Base-by-base conservation (phyloP, 1,140 invertebrate genomes). In the Drosophila ercepeae region DNA sequence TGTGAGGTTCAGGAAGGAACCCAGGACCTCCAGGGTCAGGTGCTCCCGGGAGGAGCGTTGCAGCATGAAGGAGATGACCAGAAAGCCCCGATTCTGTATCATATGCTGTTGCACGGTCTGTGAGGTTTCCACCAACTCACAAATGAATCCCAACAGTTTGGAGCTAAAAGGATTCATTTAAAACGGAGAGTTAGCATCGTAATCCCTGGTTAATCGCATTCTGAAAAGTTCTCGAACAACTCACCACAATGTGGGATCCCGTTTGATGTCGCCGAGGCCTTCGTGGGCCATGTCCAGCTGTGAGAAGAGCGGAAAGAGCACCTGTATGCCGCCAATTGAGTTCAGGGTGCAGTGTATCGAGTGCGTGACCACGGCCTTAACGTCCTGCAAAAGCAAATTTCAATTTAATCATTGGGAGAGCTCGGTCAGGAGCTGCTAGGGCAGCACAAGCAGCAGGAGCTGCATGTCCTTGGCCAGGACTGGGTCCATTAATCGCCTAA, bases 321-420 rank as follows among this genome's bases (percentile, higher is more conserved):
- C 98, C 94, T 99, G 98, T 81, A 99, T 98, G 51, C 99, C 99
- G 59, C 99, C 99, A 89, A 99, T 97, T 29, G 98, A 99, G 93
- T 99, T 99, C 70, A 99, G 93, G 4, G 98, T 99, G 92, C 97
- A 98, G 92, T 99, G 98, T 92, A 99, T 99, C 73, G 98, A 99
- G 93, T 99, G 97, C 55, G 98, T 99, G 86, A 99, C 97, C 64
- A 99, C 97, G 71, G 99, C 98, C 94, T 99, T 99, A 67, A 99
- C 98, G 91, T 99, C 98, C 97, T 99, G 70, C 18, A 61, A 57
- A 36, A 25, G 50, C 32, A 77, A 51, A 74, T 55, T 68, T 52
- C 36, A 58, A 61, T 70, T 60, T 36, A 51, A 71, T 71, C 54
- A 70, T n/a, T 8, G 36, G 25, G 5, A 4, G 19, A 61, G 14